Conservation (phyloP, 2,797 vertebrate genomes). For the Diglossa cyanea region DNA sequence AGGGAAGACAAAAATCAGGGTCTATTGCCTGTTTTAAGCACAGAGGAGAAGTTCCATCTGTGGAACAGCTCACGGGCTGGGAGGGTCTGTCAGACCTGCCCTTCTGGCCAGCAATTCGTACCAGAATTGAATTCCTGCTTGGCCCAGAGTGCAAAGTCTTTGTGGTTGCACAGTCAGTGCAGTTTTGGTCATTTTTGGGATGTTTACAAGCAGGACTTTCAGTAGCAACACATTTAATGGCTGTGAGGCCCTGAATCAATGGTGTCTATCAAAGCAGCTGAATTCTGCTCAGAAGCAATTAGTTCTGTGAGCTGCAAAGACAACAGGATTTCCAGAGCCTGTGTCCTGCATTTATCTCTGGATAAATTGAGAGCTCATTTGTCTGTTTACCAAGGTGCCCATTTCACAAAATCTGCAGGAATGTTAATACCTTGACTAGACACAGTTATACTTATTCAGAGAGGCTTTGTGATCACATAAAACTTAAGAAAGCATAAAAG, state of each 20-base stretch:
- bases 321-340: background rate
- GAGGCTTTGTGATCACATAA: background rate
- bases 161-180: background rate
- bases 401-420: background rate
- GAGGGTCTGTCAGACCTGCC: background rate
- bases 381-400: background rate
- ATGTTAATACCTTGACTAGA: background rate
- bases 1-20: background rate
- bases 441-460: background rate
- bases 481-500: background rate
- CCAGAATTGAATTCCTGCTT: background rate
- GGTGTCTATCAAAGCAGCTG: background rate
- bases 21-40: background rate
- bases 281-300: background rate
- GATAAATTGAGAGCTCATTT: background rate
- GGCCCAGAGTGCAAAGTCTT: background rate
- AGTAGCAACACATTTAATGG: background rate
- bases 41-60: background rate
- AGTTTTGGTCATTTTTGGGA: rapidly evolving
- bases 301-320: background rate
- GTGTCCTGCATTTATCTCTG: background rate
- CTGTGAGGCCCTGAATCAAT: background rate
- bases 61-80: background rate
- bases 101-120: background rate
- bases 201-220: background rate